A percentile compares a stretch with the other conserved stretches of the same genome.
Conservation (phyloP, 2,797 vertebrate species). For the Steatocranus sp. region DNA sequence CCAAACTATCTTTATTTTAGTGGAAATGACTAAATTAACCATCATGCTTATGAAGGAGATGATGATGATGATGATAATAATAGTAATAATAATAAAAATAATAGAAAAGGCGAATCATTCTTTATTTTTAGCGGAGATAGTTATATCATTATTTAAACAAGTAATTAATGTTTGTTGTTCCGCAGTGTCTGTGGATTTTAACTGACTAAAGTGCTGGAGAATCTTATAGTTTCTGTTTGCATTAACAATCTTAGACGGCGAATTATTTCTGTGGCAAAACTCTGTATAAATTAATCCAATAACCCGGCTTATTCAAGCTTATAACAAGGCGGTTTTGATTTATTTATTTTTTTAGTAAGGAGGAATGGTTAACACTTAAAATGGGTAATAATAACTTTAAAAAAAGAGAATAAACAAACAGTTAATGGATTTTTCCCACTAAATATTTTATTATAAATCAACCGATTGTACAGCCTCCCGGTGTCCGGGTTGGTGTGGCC, state of each 20-base stretch:
- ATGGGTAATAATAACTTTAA: neutral
- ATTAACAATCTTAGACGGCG: neutral
- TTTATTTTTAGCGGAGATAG: neutral
- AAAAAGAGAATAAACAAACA: neutral
- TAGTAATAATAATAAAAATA: fast-evolving
- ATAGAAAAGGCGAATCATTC: neutral
- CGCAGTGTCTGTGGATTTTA: neutral
- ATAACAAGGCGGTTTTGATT: neutral
- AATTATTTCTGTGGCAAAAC: neutral
- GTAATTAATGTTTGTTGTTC: neutral
- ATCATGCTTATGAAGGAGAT: neutral
- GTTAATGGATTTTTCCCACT: neutral
- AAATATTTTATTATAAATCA: neutral
- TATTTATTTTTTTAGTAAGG: neutral
- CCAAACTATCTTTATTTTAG: neutral
- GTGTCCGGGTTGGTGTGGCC: neutral
- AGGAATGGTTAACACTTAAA: neutral
- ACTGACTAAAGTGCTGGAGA: neutral
- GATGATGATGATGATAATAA: neutral
- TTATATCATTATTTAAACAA: neutral
- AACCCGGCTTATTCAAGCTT: neutral
- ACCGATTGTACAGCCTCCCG: neutral
- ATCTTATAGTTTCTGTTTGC: neutral
- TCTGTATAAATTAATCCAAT: neutral
- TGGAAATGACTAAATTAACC: neutral